Evolutionary conservation across 2,888 invertebrate species (phyloP), one percentile per base, ranked within the genome.

Genomic region (Trachelus stipa): DNA sequence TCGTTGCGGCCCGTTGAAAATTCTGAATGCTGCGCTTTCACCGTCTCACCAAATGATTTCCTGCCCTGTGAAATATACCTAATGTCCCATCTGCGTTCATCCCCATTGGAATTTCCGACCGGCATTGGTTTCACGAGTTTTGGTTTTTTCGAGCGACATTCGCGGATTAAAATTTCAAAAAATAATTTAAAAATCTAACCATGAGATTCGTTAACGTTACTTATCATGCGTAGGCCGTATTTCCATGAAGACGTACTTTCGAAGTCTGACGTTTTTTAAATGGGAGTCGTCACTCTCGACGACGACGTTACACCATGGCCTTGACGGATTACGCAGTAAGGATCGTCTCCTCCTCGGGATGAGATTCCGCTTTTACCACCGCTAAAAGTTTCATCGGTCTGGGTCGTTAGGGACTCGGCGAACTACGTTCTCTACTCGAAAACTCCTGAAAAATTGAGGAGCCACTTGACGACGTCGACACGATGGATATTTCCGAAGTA

Each of bases 351-450:
- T 56, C 9, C 56, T 56, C 56, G 37, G 80, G 81, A 84, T 81
- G 79, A 82, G 83, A 84, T 83, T 85, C 83, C 78, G 84, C 87
- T 87, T 84, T 86, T 85, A 86, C 81, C 82, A 82, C 77, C 77
- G 79, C 78, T 86, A 82, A 85, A 87, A 86, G 80, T 85, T 86
- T 86, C 84, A 85, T 84, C 83, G 73, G 77, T 35, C 76, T 56
- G 79, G 79, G 80, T 77, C 78, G 80, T 77, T 79, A 56, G 74
- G 74, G 68, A 74, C 33, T 74, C 69, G 76, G 69, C 69, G 76
- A 79, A 40, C 79, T 77, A 68, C 68, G 37, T 40, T 74, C 71
- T 31, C 71, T 71, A 34, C 79, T 68, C 71, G 71, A 71, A 71
- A 71, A 34, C 34, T 15, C 33, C 74, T 77, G 73, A 69, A 74